Conservation (phyloP, 92 coral and sea anemone species). For the Phymanthus crucifer region DNA sequence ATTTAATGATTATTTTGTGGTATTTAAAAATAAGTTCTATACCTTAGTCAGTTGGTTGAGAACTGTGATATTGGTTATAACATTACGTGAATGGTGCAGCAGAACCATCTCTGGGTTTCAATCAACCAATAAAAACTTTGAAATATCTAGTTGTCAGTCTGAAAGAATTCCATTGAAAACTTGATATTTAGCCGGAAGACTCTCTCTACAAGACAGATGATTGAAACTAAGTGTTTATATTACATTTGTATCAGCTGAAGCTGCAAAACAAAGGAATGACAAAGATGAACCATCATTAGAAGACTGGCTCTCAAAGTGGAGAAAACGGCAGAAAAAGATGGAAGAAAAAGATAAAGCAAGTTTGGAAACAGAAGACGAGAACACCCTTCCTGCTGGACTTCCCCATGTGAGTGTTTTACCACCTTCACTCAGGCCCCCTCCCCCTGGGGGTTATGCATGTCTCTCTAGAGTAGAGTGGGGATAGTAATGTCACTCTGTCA, state of each 20-base stretch:
- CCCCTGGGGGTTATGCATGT: slow-evolving; percentile 82
- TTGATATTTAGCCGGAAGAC: no score
- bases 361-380: slow-evolving; percentile 27
- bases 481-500: neutral
- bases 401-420: slow-evolving; percentile 81
- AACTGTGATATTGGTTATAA: no score
- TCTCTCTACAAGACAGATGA: no score
- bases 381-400: slow-evolving; percentile 74
- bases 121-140: no score
- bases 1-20: neutral
- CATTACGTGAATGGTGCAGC: no score
- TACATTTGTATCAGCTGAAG: slow-evolving; percentile 41
- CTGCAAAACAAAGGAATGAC: slow-evolving; percentile 17
- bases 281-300: slow-evolving; percentile 55
- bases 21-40: neutral
- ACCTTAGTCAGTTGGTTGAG: no score
- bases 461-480: slow-evolving; percentile 57
- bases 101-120: no score
- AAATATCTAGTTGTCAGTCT: no score
- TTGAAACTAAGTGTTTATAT: neutral
- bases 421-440: slow-evolving; percentile 92
- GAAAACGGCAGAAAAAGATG: slow-evolving; percentile 43
- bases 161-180: no score
- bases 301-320: slow-evolving; percentile 84
- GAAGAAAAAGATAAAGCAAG: slow-evolving; percentile 40